Evolutionary conservation across 2,797 vertebrate species (phyloP).

Genomic region (Pipistrellus pipistrellus): DNA sequence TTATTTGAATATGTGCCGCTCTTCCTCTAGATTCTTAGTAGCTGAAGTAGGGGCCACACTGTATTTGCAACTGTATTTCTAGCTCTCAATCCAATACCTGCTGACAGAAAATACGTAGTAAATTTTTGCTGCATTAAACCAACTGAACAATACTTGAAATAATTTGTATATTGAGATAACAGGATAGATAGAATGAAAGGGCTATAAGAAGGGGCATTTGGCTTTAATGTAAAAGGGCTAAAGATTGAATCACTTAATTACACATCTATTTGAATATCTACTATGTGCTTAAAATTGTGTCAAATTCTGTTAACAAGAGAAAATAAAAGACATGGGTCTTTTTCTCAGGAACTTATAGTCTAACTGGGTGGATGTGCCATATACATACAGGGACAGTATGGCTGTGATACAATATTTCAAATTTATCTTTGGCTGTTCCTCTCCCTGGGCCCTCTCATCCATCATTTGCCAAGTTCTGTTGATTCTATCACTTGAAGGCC

Average conservation of each 20-base stretch:
- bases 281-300: background rate
- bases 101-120: background rate
- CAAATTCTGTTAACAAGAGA: background rate
- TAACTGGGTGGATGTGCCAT: background rate
- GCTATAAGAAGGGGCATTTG: background rate
- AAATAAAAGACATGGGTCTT: background rate
- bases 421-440: background rate
- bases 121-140: conserved; percentile 31
- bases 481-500: background rate
- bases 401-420: background rate
- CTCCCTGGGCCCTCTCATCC: background rate
- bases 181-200: background rate
- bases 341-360: background rate
- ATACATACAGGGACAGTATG: background rate
- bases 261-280: background rate
- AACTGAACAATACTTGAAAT: conserved; percentile 2
- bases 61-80: conserved; percentile 10
- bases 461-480: background rate
- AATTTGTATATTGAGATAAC: background rate
- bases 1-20: background rate
- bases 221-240: background rate
- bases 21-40: background rate
- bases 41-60: background rate
- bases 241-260: background rate
- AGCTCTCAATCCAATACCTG: background rate